Evolutionary conservation across 2,888 invertebrate genomes (phyloP), one percentile per base, ranked within the genome.

Genomic region (Cyaniris semiargus): DNA sequence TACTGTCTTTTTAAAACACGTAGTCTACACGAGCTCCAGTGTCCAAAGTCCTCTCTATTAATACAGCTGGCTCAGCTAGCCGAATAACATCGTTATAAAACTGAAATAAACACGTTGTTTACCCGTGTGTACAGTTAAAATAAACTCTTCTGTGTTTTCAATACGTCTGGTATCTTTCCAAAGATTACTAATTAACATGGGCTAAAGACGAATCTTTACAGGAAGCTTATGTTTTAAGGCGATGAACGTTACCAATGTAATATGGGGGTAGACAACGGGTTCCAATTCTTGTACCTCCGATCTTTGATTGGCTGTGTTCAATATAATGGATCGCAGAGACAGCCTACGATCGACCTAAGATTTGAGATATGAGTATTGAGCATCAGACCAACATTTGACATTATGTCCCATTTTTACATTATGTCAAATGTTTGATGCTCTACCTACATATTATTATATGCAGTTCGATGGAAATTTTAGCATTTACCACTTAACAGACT

Each of bases 41-140:
- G 27, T 66, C 66, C 27, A 66, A 66, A 66, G 66, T 66, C 66
- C 66, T 66, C 27, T 27, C 66, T 66, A 66, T 66, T 66, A 66
- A 66, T 66, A 66, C 66, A 31, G 66, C 66, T 15, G 60, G 27
- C 66, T 27, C 66, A 31, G 66, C 66, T 18, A 18, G 66, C 27
- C 66, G 66, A 66, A 66, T 66, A 66, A 31, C 66, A 66, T 66
- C 66, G 66, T 66, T 66, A 66, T 66, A 66, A 66, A 66, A 66
- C 66, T 66, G 27, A 66, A 66, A 66, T 66, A 66, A 31, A 66
- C 27, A 66, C 66, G 27, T 31, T 27, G 66, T 15, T 23, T 27
- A 31, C 27, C 1, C 1, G 66, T 27, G 66, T 60, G 27, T 8
- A 27, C 66, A 23, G 66, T 66, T 66, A 66, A 66, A 66, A 66